Evolutionary conservation across 1,140 invertebrate species (phyloP).

Genomic region (Bathynomus jamesi): DNA sequence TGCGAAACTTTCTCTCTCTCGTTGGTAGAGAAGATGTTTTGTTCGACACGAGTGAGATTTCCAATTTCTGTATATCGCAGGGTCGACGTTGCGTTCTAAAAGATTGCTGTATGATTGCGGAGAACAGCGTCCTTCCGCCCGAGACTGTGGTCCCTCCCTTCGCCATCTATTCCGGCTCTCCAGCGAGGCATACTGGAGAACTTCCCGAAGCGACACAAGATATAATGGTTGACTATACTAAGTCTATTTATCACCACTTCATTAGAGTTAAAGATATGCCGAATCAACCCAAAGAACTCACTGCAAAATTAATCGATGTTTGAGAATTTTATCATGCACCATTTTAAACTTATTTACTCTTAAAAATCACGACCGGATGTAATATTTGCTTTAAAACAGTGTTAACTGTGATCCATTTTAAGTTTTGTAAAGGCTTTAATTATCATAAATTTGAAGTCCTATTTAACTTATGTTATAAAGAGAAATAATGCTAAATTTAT

Average conservation of each 20-base stretch:
- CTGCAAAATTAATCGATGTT: slow-evolving; percentile 25
- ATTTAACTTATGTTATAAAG: too few relatives aligned
- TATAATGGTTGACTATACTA: slow-evolving; percentile 91
- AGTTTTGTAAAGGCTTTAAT: too few relatives aligned
- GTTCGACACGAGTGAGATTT: too few relatives aligned
- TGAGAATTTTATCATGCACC: background rate
- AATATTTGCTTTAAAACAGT: too few relatives aligned
- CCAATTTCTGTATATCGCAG: too few relatives aligned
- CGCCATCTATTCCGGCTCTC: slow-evolving; percentile 81
- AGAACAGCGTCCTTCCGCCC: slow-evolving; percentile 89
- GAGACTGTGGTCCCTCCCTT: slow-evolving; percentile 96
- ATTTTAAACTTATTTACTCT: background rate
- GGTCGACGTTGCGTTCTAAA: slow-evolving; percentile 89
- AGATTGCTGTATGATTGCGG: slow-evolving; percentile 94
- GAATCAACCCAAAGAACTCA: slow-evolving; percentile 18
- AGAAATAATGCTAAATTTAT: too few relatives aligned
- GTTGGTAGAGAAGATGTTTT: too few relatives aligned
- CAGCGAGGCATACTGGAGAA: slow-evolving; percentile 66
- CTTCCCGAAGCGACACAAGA: slow-evolving; percentile 85
- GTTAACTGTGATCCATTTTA: too few relatives aligned
- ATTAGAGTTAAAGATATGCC: slow-evolving; percentile 32
- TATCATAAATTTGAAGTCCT: too few relatives aligned
- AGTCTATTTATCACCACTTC: slow-evolving; percentile 93
- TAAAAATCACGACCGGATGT: too few relatives aligned
- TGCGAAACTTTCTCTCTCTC: too few relatives aligned